A percentile compares a stretch with the other conserved stretches of the same genome.
These are phyloP conservation scores for Ceriagrion tenellum DNA, from an alignment of 2,888 invertebrate genomes.

Conservation along the genomic window DNA sequence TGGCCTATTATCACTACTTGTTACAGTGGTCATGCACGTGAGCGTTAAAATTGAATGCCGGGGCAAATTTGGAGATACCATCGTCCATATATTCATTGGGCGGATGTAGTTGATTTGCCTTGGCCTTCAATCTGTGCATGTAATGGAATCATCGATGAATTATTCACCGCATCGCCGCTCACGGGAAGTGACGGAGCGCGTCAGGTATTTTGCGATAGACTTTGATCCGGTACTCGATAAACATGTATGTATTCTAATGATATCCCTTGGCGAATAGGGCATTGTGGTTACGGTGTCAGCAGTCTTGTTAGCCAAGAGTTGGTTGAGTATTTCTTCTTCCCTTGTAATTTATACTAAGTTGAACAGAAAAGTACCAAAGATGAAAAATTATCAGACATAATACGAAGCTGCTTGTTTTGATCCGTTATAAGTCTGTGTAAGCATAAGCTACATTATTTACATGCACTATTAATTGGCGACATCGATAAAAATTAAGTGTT, in stretches of 20 bases:
- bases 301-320: no score
- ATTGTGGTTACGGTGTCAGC: background rate
- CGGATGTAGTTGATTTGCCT: background rate
- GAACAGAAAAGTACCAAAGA: no score
- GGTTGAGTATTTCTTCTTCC: no score
- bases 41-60: background rate
- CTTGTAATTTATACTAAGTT: no score
- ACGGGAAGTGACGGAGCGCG: background rate
- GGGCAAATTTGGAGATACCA: background rate
- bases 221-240: background rate
- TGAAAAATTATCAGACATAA: no score
- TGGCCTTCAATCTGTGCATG: background rate
- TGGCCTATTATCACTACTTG: no score
- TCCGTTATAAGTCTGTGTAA: no score
- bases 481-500: no score
- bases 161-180: background rate
- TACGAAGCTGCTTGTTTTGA: no score
- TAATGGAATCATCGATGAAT: background rate
- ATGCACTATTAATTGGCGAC: no score
- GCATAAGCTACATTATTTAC: no score
- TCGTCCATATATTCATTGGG: background rate
- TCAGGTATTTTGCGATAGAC: background rate
- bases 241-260: background rate
- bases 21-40: background rate
- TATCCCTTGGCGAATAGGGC: background rate